phyloP scores from a whole-genome alignment of 2,113 vertebrate genomes.

The Amblyopsis rosae region DNA sequence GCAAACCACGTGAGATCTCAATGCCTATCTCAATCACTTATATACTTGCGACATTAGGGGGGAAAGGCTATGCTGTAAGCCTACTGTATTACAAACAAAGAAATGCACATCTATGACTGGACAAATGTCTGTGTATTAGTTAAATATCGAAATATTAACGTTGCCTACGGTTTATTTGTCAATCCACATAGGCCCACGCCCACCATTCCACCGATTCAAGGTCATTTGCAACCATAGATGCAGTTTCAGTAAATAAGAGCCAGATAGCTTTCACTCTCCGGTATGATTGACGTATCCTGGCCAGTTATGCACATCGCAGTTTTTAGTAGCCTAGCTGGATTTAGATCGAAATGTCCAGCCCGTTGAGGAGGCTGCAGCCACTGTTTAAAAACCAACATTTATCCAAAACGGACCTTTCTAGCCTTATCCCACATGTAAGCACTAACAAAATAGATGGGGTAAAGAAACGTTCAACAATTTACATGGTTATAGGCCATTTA shows the following conservation, averaged over 20 bases:
- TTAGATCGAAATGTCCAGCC: conserved; percentile 32
- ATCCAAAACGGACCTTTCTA: conserved; percentile 37
- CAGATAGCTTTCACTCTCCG: conserved; percentile 49
- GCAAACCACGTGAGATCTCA: conserved; percentile 12
- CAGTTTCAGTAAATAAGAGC: conserved; percentile 48
- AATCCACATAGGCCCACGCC: not conserved
- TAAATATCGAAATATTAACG: conserved; percentile 26
- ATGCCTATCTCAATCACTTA: too few species aligned
- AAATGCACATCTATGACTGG: not conserved
- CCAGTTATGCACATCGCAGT: conserved; percentile 34
- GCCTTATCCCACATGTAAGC: not conserved
- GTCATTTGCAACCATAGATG: conserved; percentile 50
- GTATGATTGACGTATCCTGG: conserved; percentile 63
- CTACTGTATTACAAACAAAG: too few species aligned
- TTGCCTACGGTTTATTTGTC: conserved; percentile 50
- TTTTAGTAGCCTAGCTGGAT: conserved; percentile 26
- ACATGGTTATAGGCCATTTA: conserved; percentile 41
- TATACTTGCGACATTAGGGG: not conserved
- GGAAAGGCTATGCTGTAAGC: not conserved
- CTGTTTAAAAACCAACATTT: conserved; percentile 31
- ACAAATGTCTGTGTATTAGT: not conserved
- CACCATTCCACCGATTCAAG: conserved; percentile 54
- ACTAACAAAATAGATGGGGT: too few species aligned
- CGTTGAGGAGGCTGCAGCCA: conserved; percentile 22
- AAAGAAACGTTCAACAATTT: too few species aligned